Evolutionary conservation across 1,140 invertebrate species (phyloP).

Genomic region (Drosophila melanica): DNA sequence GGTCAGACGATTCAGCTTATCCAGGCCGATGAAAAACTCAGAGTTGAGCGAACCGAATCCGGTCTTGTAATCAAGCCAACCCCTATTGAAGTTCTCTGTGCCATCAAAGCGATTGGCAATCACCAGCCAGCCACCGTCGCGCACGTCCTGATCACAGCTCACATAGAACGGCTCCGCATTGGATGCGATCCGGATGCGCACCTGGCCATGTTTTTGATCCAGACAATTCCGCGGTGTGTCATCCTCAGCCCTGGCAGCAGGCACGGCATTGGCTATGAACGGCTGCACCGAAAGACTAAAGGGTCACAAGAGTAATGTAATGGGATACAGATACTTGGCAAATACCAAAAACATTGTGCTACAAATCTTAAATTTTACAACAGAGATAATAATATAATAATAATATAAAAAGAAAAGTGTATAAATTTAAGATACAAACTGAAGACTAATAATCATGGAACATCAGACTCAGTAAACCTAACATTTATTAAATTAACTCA

Average conservation of each 20-base stretch:
- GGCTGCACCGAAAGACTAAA: not conserved
- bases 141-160: conserved; percentile 85
- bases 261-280: not conserved
- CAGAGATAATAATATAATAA: too few relatives aligned
- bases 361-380: too few relatives aligned
- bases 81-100: conserved; percentile 86
- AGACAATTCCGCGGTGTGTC: conserved; percentile 50
- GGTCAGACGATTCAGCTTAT: conserved; percentile 86
- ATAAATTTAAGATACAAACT: too few relatives aligned
- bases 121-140: conserved; percentile 87
- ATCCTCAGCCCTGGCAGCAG: not conserved
- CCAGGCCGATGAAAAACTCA: conserved; percentile 87
- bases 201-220: conserved; percentile 52
- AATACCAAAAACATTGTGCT: too few relatives aligned
- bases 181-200: conserved; percentile 36
- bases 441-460: too few relatives aligned
- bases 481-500: too few relatives aligned
- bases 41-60: conserved; percentile 87
- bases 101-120: conserved; percentile 87
- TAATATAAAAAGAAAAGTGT: too few relatives aligned
- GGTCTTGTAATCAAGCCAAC: conserved; percentile 87
- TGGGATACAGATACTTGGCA: too few relatives aligned
- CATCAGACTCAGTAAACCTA: too few relatives aligned
- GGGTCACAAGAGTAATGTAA: not conserved
- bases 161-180: conserved; percentile 85